Evolutionary conservation across 2,888 invertebrate species (phyloP), one percentile per base, ranked within the genome.

Genomic region (Xanthorhoe spadicearia): DNA sequence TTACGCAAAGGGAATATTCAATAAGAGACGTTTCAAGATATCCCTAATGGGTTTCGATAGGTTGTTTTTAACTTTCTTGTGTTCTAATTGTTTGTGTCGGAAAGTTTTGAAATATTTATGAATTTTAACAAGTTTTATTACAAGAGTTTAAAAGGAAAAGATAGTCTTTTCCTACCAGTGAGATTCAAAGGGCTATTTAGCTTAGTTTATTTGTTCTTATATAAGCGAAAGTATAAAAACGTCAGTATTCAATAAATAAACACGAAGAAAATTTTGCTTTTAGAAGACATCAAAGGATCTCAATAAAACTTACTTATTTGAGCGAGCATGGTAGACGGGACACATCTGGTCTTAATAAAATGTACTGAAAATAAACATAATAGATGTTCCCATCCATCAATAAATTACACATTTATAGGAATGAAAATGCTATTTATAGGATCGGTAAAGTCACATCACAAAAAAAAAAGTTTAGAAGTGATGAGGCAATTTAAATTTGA

Each of bases 1-100:
- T 89, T 90, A 88, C 89, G 88, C 86, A 89, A 89, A 89, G 85
- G 85, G 92, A 92, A 92, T 92, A 92, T 92, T 92, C 89, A 92
- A 92, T 92, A 90, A 90, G 87, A 88, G 86, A 80, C 81, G 83
- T 81, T 84, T 84, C 84, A 83, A 86, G 88, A 90, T 91, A 90
- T 87, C 81, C 76, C 77, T 74, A 51, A 59, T 76, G 51, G 19
- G 28, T 38, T 60, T 62, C 59, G 13, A 61, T 61, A 66, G 65
- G 61, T 56, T 46, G 51, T 48, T 49, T 53, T 38, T 50, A 48
- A 17, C 15, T 15, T 15, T 15, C 48, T 48, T 48, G 48, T 8
- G 48, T 8, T 17, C 13, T 3, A 13, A 43, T 43, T 13, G 17
- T 43, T 43, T 13, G n/a, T 17, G 13, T 48, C 48, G 13, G 23